Conservation (phyloP, 2,113 vertebrate genomes). For the Colaptes auratus region DNA sequence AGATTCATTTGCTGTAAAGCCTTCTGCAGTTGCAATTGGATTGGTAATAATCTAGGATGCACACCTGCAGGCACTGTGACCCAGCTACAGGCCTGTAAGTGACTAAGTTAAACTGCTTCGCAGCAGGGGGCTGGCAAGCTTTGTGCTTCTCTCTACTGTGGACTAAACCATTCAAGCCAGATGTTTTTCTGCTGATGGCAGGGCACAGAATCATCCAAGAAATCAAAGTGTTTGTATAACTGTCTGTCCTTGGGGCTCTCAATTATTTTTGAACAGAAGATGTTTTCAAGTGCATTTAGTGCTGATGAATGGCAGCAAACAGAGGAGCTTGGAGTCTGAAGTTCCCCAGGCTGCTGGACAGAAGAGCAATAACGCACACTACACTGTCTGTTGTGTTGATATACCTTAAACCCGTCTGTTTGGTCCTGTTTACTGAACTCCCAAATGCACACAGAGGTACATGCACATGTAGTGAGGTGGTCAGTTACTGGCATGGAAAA, state of each 20-base stretch:
- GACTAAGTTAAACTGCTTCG: conserved; percentile 15
- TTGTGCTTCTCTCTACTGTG: neutral
- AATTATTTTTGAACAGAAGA: conserved; percentile 34
- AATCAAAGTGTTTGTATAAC: conserved; percentile 26
- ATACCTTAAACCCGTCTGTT: neutral
- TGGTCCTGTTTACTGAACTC: neutral
- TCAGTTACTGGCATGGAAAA: neutral
- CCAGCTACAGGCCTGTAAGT: neutral
- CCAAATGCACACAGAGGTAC: neutral
- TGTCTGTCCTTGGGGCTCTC: conserved; percentile 9
- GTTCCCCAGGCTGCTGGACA: neutral
- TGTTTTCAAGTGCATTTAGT: conserved; percentile 1
- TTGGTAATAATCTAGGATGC: conserved; percentile 7
- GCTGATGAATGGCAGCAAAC: neutral
- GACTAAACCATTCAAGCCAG: neutral
- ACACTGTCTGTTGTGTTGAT: neutral
- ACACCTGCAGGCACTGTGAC: conserved; percentile 6
- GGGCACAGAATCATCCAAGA: neutral
- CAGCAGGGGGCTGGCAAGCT: neutral
- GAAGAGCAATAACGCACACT: neutral
- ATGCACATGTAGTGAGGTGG: neutral
- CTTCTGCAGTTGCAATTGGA: neutral
- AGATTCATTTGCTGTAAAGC: neutral
- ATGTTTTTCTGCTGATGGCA: conserved; percentile 23
- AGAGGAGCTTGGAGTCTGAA: neutral